Base-by-base conservation (phyloP, 2,888 invertebrate species). In the Euplexia lucipara region DNA sequence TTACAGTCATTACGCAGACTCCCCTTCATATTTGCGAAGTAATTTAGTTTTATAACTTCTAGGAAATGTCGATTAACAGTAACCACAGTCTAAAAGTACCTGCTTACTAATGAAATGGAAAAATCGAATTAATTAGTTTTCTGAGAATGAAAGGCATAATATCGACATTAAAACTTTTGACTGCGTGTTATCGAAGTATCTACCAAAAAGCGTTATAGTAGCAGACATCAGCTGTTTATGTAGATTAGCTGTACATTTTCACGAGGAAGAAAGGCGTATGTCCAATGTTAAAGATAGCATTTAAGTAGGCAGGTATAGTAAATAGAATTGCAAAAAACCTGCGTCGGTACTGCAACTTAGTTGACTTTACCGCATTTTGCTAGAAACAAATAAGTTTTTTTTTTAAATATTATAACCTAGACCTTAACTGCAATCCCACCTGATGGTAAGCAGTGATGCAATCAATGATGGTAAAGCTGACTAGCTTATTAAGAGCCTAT, bases 31-130 rank as follows among this genome's bases (percentile, higher is more conserved):
- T 77, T 61, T 52, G 58, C 60, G 57, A 61, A 61, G 41, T 69
- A 52, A 67, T 81, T 75, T 53, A 66, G 45, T 65, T 70, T 78
- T 66, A 74, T 74, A 58, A 58, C 67, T 74, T 62, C 53, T 26
- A 42, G 54, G 52, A 71, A 78, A 67, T 70, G 49, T 49, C 20
- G 57, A 63, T 56, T 63, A 16, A 26, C 18, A 12, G n/a, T 53
- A 14, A 35, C 4, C 3, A 18, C 34, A 34, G 14, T 41, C 2
- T 20, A 3, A 26, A 26, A 26, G 26, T 26, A 3, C 2, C 2
- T 26, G 26, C n/a, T n/a, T 26, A 26, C 26, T 26, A 3, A 3
- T 26, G 26, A 26, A 26, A 22, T 16, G 26, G 16, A 37, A 30
- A 3, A 22, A 2, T 1, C 0, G 1, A 12, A 49, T 34, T 7